Evolutionary conservation across 2,113 vertebrate species (phyloP), one percentile per base, ranked within the genome.

Genomic region (Alexandromys fortis): DNA sequence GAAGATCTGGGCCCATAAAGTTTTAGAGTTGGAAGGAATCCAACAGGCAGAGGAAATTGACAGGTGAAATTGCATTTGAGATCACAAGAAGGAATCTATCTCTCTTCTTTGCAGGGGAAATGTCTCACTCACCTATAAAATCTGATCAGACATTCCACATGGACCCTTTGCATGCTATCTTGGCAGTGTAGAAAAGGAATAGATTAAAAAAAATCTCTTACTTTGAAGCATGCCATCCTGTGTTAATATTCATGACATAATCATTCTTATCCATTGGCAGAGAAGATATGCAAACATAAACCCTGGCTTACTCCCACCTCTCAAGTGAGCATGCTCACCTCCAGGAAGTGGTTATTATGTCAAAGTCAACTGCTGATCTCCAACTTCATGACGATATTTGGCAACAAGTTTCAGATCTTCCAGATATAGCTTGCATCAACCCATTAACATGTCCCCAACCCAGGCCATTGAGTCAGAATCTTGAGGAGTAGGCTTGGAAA

Each of bases 161-260:
- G 1, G 2, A 67, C 38, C 38, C 35, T 63, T 86, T 8, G 30
- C 14, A 28, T 68, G 21, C 14, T 77, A 4, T 77, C 38, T 78
- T 88, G 55, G 76, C 63, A 63, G 1, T 33, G 11, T n/a, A 70
- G 14, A 45, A 81, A 58, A 82, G 47, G 49, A 86, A 82, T 35
- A 91, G 45, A 92, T 42, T 68, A 95, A n/a, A 47, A 78, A 95
- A n/a, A 47, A 78, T 11, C 2, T 82, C 73, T 75, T 47, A 73
- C 24, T 49, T 4, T 81, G 35, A 22, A 94, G 12, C 26, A 73
- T 79, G 58, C 42, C 65, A 38, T 73, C 75, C 55, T 7, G 24
- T 28, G 13, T 92, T 87, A 92, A 90, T 17, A 75, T 30, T 33
- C 77, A 70, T 75, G 42, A 47, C 10, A 58, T 65, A 52, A 65